These are phyloP conservation scores for Tapirus terrestris DNA, from an alignment of 2,113 vertebrate species.

Conservation along the genomic window DNA sequence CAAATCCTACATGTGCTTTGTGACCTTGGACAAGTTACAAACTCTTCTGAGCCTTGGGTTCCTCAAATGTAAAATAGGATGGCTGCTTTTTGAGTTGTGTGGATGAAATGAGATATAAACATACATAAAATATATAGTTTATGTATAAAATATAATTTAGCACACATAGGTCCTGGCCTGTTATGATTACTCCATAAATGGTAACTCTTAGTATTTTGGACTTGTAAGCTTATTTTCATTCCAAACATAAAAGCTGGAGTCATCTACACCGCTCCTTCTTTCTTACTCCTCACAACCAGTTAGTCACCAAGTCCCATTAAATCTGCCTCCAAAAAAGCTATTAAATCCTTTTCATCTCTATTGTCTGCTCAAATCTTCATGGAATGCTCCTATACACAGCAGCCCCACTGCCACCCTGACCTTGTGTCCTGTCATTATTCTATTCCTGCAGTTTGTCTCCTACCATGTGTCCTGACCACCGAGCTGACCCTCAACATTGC, in stretches of 20 bases:
- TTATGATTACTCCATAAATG: not conserved
- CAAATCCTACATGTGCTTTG: not conserved
- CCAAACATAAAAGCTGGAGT: not conserved
- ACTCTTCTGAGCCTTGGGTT: not conserved
- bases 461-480: not conserved
- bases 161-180: not conserved
- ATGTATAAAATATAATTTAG: not conserved
- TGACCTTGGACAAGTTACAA: not conserved
- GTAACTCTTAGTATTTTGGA: not conserved
- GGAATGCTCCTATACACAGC: not conserved
- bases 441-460: not conserved
- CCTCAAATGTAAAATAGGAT: not conserved
- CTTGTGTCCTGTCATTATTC: not conserved
- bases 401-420: not conserved
- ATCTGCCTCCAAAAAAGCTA: not conserved
- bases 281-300: not conserved
- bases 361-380: not conserved
- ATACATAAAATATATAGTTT: not conserved
- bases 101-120: not conserved
- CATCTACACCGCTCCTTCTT: not conserved
- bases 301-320: not conserved
- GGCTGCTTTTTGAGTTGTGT: not conserved
- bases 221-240: not conserved
- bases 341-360: not conserved
- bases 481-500: not conserved